Base-by-base conservation (phyloP, 2,888 invertebrate genomes). In the Oligia latruncula region DNA sequence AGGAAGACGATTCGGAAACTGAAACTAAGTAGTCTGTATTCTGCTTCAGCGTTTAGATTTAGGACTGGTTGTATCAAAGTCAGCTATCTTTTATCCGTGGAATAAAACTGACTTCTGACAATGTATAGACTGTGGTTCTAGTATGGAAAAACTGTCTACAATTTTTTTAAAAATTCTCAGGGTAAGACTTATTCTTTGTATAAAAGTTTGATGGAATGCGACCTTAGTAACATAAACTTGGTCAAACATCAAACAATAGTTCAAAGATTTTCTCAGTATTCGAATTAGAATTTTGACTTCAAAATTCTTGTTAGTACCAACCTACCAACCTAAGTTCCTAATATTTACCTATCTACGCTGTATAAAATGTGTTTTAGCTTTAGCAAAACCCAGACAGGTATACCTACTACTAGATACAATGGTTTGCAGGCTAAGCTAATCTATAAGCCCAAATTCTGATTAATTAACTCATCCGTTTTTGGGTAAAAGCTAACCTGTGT, bases 401-500 rank as follows among this genome's bases (percentile, higher is more conserved):
- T 20, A 40, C 15, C 20, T 29, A 49, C 29, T 75, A 35, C 35
- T 46, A n/a, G n/a, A n/a, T n/a, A 46, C 13, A 75, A 46, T 75
- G 9, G 4, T n/a, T n/a, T 49, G 20, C 58, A 17, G 8, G 70
- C 43, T 71, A 29, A 43, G 15, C 23, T 72, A 23, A 55, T 43
- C n/a, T 35, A 74, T 62, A 3, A 29, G 17, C 35, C 35, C 0
- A 11, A 46, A 55, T 62, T 64, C 46, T 46, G 20, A 46, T n/a
- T 46, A 70, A 46, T n/a, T 52, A 70, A 52, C 23, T 17, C n/a
- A 35, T 1, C 60, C 71, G 55, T 71, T 79, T 71, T 11, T 70
- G 20, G 35, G 46, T 68, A 64, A 29, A 62, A 3, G n/a, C 40
- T 68, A 62, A 78, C 20, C 29, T 11, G 23, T n/a, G 67, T 23